Percentiles rank a stretch among this genome's conserved stretches.
Evolutionary conservation across 2,888 invertebrate species (phyloP).

Genomic region (Sepiola atlantica): DNA sequence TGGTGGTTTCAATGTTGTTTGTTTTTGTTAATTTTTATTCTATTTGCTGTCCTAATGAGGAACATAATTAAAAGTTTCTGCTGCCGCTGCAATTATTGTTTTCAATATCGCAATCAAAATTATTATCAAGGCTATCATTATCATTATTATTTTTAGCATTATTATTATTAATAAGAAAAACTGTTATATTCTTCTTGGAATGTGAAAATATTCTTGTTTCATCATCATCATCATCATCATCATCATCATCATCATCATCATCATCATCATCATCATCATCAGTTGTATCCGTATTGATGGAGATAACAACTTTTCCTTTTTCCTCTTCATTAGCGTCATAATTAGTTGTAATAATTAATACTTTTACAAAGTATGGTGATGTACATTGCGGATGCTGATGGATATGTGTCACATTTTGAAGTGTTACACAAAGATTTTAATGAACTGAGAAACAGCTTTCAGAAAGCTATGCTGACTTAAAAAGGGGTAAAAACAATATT

Average conservation of each 20-base stretch:
- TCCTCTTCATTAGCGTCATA: background rate
- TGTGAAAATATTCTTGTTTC: background rate
- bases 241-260: no score
- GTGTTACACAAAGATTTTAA: background rate
- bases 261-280: background rate
- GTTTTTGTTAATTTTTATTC: background rate
- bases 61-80: background rate
- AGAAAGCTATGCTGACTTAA: background rate
- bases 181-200: background rate
- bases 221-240: background rate
- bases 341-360: constrained; percentile 32
- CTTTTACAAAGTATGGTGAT: background rate
- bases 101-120: background rate
- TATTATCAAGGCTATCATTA: background rate
- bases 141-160: no score
- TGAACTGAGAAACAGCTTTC: background rate
- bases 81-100: background rate
- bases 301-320: background rate
- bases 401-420: background rate
- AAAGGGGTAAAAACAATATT: background rate
- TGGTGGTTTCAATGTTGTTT: background rate
- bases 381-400: background rate
- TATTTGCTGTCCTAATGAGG: background rate
- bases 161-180: background rate
- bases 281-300: background rate